Base-by-base conservation (phyloP, 2,113 vertebrate genomes). In the Alethe castanea region DNA sequence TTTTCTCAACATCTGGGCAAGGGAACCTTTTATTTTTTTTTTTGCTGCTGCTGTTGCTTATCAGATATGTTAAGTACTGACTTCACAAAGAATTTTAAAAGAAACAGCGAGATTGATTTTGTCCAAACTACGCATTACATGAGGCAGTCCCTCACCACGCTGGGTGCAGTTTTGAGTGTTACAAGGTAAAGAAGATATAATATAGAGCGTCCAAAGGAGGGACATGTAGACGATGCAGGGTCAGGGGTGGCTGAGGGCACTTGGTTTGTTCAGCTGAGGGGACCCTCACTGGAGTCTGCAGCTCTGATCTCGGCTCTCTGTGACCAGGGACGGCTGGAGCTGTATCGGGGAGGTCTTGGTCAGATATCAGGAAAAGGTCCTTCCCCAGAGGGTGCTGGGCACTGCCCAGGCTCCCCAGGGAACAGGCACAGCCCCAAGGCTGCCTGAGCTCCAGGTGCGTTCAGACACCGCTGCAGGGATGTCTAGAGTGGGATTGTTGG, bases 61-160 rank as follows among this genome's bases (percentile, higher is more conserved):
- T 8, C 22, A 33, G 8, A 44, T 36, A 25, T 0, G 12, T 11
- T 13, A 77, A 59, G 22, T 40, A 44, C 3, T 0, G 22, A 29
- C 61, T 82, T 88, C 28, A 61, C 11, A 5, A 79, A 36, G 25
- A 22, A 44, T 23, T 88, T 48, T 14, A 50, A 38, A 74, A 72
- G 44, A 29, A 44, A 35, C 0, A 1, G 7, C 26, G 26, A 59
- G 42, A 28, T 0, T 1, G 20, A 22, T 66, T 35, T 94, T 9
- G 2, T 22, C 45, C 0, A 4, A 67, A 22, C 10, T 44, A 26
- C 0, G 0, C 18, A 2, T 11, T 35, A 31, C 11, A 1, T 2
- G 26, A 54, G 19, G 61, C 35, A 56, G 57, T 22, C 15, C 22
- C 40, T 45, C 66, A 3, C 14, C n/a, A 31, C 2, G 5, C 5